Base-by-base conservation (phyloP, 2,113 vertebrate species). In the Dendropsophus ebraccatus region DNA sequence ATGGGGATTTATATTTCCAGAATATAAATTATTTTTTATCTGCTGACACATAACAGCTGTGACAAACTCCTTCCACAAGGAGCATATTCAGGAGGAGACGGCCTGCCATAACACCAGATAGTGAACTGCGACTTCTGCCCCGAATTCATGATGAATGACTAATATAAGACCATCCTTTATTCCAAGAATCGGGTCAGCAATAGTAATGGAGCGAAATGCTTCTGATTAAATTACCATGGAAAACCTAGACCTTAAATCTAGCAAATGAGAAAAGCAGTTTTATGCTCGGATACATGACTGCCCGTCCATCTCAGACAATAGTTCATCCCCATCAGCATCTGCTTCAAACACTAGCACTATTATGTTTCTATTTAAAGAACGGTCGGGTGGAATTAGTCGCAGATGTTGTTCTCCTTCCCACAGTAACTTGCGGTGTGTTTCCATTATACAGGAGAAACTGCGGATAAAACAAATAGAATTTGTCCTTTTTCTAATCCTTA, bases 241-340 rank as follows among this genome's bases (percentile, higher is more conserved):
- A 77, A 76, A 78, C 9, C n/a, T n/a, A 47, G 7, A 17, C 8
- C 37, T 49, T 23, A 74, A 49, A 25, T 62, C 28, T 60, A 49
- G 50, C 45, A 41, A 32, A 47, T 85, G 73, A 67, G 83, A 54
- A 85, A 85, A 85, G 74, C 83, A 85, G 73, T 52, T 82, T 70
- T 70, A 12, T 12, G 19, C 23, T 50, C 25, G n/a, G n/a, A 50
- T 50, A 13, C 35, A 82, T 52, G 49, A 25, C 23, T 70, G 11
- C 32, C 35, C 30, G 19, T 52, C 14, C 21, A 37, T 52, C 16
- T 28, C 28, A 69, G 56, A 70, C 62, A 82, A 81, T 65, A 23
- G 78, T 47, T 65, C 56, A 81, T 65, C 56, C 6, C 37, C 37
- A 45, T 21, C 6, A 65, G 77, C 54, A 58, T 80, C 58, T 60